Evolutionary conservation across 2,797 vertebrate genomes (phyloP), one percentile per base, ranked within the genome.

Genomic region (Tolypeutes matacus): DNA sequence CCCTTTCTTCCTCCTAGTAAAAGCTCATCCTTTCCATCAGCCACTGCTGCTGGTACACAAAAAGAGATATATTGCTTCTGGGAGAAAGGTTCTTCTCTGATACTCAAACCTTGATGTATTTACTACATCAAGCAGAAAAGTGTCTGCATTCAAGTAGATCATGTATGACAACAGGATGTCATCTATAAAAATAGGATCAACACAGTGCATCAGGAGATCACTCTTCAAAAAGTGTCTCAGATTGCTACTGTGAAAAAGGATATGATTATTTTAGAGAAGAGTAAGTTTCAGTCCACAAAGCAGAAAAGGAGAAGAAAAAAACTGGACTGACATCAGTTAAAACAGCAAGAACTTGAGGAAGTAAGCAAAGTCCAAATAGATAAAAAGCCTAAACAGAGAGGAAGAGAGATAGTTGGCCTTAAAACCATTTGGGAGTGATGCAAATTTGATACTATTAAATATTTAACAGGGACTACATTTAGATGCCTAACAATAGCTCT

Each of bases 191-290:
- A 99, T 97, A 99, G 99, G 99, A 98, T 99, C 31, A 99, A 98
- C 95, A 99, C 99, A 98, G 98, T 98, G 62, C 98, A 99, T 89
- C 99, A 99, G 99, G 99, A 99, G 98, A 99, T 99, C 87, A 98
- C 98, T 98, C 96, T 99, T 97, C 98, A 99, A 97, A 99, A 98
- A 95, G 99, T 99, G 99, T 99, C 99, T 96, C 98, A 99, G 91
- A 99, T 99, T 94, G 98, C 97, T 36, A 87, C 98, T 0, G 98
- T 99, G 39, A 99, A 99, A 98, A 99, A 99, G 96, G 99, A 99
- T 97, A 99, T 99, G 99, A 98, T 99, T 83, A 99, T 99, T 97
- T 98, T 99, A 51, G 99, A 99, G 97, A 99, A 98, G 97, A 99
- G 99, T 95, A 99, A 99, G 97, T 99, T 99, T 99, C 98, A 82